A percentile compares a stretch with the other conserved stretches of the same genome.
Evolutionary conservation across 2,113 vertebrate genomes (phyloP).

Genomic region (Pandion haliaetus): DNA sequence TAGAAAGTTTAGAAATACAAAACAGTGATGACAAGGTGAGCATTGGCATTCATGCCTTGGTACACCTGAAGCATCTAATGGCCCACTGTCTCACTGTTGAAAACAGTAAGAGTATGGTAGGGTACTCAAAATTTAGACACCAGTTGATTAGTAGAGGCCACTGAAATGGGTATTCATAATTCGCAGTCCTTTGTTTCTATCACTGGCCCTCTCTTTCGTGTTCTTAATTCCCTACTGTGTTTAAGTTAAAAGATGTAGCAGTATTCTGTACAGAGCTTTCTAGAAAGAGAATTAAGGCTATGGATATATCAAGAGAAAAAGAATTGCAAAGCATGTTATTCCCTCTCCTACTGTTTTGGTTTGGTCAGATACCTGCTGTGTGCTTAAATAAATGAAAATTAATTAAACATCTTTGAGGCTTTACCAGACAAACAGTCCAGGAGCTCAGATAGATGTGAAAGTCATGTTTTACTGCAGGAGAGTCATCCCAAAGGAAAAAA

Average conservation of each 20-base stretch:
- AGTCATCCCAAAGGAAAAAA: background rate
- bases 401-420: background rate
- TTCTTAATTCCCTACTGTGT: background rate
- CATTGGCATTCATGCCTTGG: background rate
- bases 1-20: background rate
- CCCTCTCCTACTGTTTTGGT: background rate
- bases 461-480: background rate
- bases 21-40: background rate
- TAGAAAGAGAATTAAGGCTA: background rate
- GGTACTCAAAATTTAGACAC: background rate
- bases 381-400: background rate
- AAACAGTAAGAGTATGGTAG: background rate
- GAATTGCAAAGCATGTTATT: background rate
- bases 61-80: background rate
- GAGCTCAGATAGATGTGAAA: background rate
- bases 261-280: background rate
- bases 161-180: background rate
- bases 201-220: rapidly evolving
- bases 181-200: background rate
- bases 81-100: background rate
- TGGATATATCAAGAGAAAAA: background rate
- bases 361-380: background rate
- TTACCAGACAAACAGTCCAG: background rate
- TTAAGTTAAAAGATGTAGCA: background rate
- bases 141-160: rapidly evolving